phyloP scores from a whole-genome alignment of 2,113 vertebrate species.

The Amia ocellicauda region DNA sequence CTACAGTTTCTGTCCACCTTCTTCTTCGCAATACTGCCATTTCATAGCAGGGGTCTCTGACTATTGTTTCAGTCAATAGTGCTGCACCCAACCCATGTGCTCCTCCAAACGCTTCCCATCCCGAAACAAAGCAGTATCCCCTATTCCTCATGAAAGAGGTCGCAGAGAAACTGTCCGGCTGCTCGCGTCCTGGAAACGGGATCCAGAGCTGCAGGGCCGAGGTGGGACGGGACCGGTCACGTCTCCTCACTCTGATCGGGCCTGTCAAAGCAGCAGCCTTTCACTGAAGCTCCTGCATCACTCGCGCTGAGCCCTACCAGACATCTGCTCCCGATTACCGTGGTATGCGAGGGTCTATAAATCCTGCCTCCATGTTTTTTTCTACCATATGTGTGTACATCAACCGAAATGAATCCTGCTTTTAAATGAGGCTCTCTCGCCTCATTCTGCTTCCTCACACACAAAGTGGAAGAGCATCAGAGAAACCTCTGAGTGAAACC shows the following conservation, averaged over 20 bases:
- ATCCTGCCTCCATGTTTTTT: conserved; percentile 56
- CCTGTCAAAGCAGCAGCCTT: conserved; percentile 65
- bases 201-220: conserved; percentile 50
- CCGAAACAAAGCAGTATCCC: conserved; percentile 1
- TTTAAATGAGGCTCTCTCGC: conserved; percentile 38
- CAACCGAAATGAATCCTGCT: conserved; percentile 36
- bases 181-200: conserved; percentile 39
- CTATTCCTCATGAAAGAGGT: no score
- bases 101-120: no score
- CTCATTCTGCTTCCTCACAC: neutral
- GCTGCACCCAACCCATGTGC: no score
- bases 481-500: no score
- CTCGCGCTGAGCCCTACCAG: conserved; percentile 36
- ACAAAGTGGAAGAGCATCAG: no score
- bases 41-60: no score
- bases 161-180: no score
- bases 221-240: conserved; percentile 65
- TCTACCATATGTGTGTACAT: conserved; percentile 50
- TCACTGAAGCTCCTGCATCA: conserved; percentile 41
- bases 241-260: conserved; percentile 54
- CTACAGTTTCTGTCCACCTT: no score
- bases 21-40: no score
- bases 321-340: conserved; percentile 67
- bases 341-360: conserved; percentile 51
- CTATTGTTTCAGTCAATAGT: no score